Conservation (phyloP, 2,797 vertebrate species). For the Pagetopsis macropterus region DNA sequence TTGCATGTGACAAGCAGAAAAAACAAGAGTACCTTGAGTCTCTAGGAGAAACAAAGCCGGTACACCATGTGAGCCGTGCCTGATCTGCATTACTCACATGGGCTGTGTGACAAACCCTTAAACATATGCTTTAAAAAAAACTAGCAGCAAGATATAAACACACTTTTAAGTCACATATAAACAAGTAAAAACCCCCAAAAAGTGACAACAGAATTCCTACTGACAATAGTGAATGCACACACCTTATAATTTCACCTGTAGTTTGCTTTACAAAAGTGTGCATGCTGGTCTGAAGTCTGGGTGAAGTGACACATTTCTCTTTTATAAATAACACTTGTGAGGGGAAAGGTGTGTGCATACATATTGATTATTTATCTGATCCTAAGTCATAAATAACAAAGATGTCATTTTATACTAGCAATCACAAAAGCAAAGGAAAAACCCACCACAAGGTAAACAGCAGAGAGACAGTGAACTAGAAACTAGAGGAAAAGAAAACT, state of each 20-base stretch:
- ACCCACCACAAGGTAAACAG: slow-evolving; percentile 14
- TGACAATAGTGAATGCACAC: no score
- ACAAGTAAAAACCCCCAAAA: not conserved
- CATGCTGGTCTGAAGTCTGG: not conserved
- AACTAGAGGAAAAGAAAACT: slow-evolving; percentile 63
- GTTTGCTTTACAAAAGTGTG: not conserved
- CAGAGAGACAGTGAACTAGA: slow-evolving; percentile 4
- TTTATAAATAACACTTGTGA: not conserved
- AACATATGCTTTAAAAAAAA: no score
- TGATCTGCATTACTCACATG: no score
- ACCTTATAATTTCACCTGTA: not conserved
- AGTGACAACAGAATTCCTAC: no score
- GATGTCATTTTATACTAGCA: not conserved
- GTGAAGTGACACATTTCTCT: not conserved
- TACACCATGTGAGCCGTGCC: no score
- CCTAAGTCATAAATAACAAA: not conserved
- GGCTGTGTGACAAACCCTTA: no score
- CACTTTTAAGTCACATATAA: not conserved
- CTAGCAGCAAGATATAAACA: no score
- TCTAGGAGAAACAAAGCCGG: no score
- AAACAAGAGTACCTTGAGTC: no score
- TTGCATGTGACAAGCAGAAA: no score
- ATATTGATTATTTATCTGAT: not conserved
- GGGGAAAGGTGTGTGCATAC: not conserved
- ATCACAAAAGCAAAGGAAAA: not conserved